phyloP scores from a whole-genome alignment of 2,888 invertebrate species.

The Entomobrya multifasciata region DNA sequence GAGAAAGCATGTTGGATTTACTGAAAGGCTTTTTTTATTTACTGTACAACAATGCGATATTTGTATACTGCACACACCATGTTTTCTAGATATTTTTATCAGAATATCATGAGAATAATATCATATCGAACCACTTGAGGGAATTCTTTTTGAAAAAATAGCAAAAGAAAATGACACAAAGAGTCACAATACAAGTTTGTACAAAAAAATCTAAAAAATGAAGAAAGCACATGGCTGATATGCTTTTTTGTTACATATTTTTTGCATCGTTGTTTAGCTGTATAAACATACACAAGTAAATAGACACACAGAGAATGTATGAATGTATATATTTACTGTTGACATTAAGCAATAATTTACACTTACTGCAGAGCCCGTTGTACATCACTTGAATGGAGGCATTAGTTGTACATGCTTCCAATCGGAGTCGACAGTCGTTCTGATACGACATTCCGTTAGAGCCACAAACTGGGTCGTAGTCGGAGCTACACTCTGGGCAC shows the following conservation, averaged over 20 bases:
- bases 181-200: slow-evolving; percentile 3
- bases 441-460: slow-evolving; percentile 88
- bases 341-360: slow-evolving; percentile 10
- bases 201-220: not conserved
- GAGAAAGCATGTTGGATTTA: slow-evolving; percentile 26
- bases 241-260: not conserved
- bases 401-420: slow-evolving; percentile 89
- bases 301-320: no score
- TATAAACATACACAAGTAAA: no score
- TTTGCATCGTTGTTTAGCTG: not conserved
- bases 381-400: slow-evolving; percentile 89
- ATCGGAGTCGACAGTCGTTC: slow-evolving; percentile 90
- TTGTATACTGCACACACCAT: slow-evolving; percentile 14
- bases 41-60: slow-evolving; percentile 42
- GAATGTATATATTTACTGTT: not conserved
- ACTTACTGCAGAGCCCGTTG: slow-evolving; percentile 93
- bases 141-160: slow-evolving; percentile 41
- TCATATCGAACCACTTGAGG: slow-evolving; percentile 55
- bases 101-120: no score
- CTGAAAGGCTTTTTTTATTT: slow-evolving; percentile 33
- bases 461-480: slow-evolving; percentile 92
- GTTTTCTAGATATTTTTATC: slow-evolving; percentile 32
- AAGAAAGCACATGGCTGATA: not conserved
- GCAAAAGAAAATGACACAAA: slow-evolving; percentile 7
- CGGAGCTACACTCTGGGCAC: slow-evolving; percentile 91